Base-by-base conservation (phyloP, 2,888 invertebrate genomes). In the Rhagonycha fulva region DNA sequence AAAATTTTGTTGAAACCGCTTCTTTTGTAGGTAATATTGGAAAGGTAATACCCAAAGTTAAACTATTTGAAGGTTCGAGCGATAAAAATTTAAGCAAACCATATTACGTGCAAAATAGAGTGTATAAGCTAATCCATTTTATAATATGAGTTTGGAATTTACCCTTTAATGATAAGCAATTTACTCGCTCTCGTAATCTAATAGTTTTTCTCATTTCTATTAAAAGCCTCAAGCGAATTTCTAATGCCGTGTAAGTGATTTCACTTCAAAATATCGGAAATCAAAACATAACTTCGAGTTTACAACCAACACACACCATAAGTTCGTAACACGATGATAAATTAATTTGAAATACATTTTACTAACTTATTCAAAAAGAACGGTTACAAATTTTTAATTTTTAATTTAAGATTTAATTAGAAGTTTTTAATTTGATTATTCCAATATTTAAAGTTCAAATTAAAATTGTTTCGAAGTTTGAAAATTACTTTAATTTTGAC, bases 161-260 rank as follows among this genome's bases (percentile, higher is more conserved):
- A 68, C 72, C 72, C 72, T 68, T 72, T 68, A 72, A 72, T 68
- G 72, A 68, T 72, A 72, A 61, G 67, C 72, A 72, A 72, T 72
- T 72, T 72, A 62, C 72, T 68, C 28, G 14, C 68, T 68, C 72
- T 30, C 30, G 26, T 72, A 72, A 72, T 72, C 67, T 67, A 72
- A 72, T 72, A 61, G 72, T 62, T 72, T 71, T 71, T 30, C 32
- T 66, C 62, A 66, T 66, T 61, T 60, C 72, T 63, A 26, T 66
- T 47, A 72, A 63, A 67, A 30, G 14, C 60, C 19, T 28, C 28
- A 30, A 30, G 32, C 28, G 14, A 68, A 68, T 28, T 68, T 14
- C 68, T 68, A 66, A 66, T 19, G 24, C 19, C 63, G 24, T 26
- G 63, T 24, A 66, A 66, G 24, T 66, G 63, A 66, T 66, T 66